phyloP scores from a whole-genome alignment of 2,888 invertebrate genomes.

The Eulithis testata region DNA sequence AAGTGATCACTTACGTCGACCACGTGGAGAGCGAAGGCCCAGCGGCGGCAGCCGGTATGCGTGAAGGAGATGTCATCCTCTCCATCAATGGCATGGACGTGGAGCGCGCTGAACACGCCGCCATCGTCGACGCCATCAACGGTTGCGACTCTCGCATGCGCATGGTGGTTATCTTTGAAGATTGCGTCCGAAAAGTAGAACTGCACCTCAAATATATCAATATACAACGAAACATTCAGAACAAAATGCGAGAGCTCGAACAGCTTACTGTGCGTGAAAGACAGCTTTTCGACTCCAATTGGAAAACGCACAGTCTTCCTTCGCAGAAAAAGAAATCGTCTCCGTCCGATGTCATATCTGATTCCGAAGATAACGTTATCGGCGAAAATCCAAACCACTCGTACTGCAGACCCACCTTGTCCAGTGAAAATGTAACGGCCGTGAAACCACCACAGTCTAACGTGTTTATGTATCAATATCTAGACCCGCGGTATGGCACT shows the following conservation, averaged over 20 bases:
- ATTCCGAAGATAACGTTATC: conserved; percentile 71
- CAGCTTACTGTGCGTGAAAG: conserved; percentile 91
- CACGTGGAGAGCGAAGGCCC: conserved; percentile 97
- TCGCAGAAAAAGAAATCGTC: conserved; percentile 92
- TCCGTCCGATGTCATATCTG: conserved; percentile 73
- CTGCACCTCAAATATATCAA: conserved; percentile 97
- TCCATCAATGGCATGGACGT: conserved; percentile 98
- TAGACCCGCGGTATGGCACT: conserved; percentile 88
- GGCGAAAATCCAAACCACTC: conserved; percentile 81
- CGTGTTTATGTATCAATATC: conserved; percentile 87
- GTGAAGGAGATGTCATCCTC: conserved; percentile 97
- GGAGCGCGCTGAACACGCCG: conserved; percentile 97
- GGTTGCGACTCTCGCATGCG: conserved; percentile 95
- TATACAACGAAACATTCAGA: conserved; percentile 92
- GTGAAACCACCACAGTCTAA: conserved; percentile 74
- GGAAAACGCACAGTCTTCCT: conserved; percentile 95
- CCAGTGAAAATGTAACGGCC: conserved; percentile 90
- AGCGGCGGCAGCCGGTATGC: conserved; percentile 96
- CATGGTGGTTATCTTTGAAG: conserved; percentile 98
- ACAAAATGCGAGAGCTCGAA: conserved; percentile 93
- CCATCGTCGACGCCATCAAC: conserved; percentile 96
- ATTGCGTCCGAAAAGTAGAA: conserved; percentile 96
- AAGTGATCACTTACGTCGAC: conserved; percentile 98
- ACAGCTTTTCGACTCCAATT: conserved; percentile 92
- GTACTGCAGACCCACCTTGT: conserved; percentile 91